Evolutionary conservation across 2,113 vertebrate genomes (phyloP).

Genomic region (Hippocampus barbouri): DNA sequence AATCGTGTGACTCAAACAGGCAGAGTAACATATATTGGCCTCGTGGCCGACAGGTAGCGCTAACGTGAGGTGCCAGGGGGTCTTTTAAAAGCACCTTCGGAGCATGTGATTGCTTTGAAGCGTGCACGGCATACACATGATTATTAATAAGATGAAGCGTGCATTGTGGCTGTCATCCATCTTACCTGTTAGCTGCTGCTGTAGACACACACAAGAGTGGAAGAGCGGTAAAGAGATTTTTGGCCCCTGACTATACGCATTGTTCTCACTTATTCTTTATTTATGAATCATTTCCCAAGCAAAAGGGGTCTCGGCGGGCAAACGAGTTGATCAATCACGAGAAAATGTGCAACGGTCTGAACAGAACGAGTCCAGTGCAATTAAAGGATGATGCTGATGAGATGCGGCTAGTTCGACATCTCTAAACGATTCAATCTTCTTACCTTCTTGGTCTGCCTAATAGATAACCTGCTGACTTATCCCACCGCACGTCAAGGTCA

Average conservation of each 20-base stretch:
- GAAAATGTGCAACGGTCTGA: neutral
- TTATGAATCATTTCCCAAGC: neutral
- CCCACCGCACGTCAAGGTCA: conserved; percentile 45
- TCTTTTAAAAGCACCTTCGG: conserved; percentile 22
- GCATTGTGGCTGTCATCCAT: conserved; percentile 7
- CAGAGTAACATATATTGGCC: neutral
- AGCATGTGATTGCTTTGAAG: conserved; percentile 2
- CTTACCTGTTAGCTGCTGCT: neutral
- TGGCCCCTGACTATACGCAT: conserved; percentile 3
- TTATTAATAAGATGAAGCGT: neutral
- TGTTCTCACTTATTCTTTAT: conserved; percentile 1
- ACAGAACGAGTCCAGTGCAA: neutral
- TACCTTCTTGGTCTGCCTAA: neutral
- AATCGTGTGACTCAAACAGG: neutral
- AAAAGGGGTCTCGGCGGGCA: neutral
- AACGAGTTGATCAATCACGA: neutral
- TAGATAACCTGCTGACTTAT: conserved; percentile 24
- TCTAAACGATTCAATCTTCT: conserved; percentile 12
- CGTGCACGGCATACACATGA: conserved; percentile 15
- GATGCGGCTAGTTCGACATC: neutral
- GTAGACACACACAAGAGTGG: conserved; percentile 4
- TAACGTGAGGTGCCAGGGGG: conserved; percentile 19
- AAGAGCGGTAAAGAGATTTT: neutral
- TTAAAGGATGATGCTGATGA: neutral
- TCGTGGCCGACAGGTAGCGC: conserved; percentile 14